Evolutionary conservation across 2,113 vertebrate species (phyloP), one percentile per base, ranked within the genome.

Genomic region (Triplophysa tibetana): DNA sequence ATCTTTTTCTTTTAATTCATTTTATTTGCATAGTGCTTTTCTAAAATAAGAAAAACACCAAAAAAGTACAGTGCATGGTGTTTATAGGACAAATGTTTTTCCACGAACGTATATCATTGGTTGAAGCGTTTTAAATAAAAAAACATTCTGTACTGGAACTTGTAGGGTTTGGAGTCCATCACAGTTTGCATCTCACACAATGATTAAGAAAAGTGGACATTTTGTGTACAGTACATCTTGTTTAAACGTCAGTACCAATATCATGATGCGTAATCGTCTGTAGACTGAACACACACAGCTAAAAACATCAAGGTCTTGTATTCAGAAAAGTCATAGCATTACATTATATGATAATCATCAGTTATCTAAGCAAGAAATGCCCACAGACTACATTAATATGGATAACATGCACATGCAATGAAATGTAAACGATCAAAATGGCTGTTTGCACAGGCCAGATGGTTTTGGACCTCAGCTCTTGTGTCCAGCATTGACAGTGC

Each of bases 241-340:
- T 43, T 61, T 24, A 13, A 43, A 60, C 0, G 19, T 73, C 52
- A 73, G 29, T 41, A 41, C 3, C 19, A 60, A 60, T 60, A n/a
- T 60, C 54, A 60, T 41, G 52, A 38, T 11, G 11, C 13, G 41
- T 24, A 43, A 17, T 13, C 50, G 45, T 74, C 45, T 69, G 54
- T 41, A 82, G 68, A 85, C 78, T 62, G 70, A 85, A 85, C 78
- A 82, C 73, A 82, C 58, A 24, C 48, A 48, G 61, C 38, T 63
- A n/a, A 72, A 70, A 50, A 69, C 6, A 21, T 41, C 4, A n/a
- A 29, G 26, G 21, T 56, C 17, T 13, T 38, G 41, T 8, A 21
- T 73, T 0, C 54, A 56, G 54, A 9, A 8, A 14, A 56, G n/a
- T 56, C 7, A 2, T 56, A 2, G 5, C 13, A 17, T 9, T 60